These are phyloP conservation scores for Pocota personata DNA, from an alignment of 2,888 invertebrate species.

Conservation along the genomic window DNA sequence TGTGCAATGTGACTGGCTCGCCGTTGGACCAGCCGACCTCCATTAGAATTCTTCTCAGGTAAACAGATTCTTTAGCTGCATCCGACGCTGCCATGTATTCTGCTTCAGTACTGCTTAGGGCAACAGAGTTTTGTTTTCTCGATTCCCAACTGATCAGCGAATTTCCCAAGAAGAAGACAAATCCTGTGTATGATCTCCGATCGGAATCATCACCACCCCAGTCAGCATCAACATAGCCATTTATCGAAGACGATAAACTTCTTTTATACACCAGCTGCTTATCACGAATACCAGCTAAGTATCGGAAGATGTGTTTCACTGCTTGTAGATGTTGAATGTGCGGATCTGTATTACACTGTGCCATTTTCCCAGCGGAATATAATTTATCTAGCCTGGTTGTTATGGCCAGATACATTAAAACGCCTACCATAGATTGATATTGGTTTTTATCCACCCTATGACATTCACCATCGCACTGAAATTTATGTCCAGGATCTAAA, in stretches of 20 bases:
- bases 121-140: conserved; percentile 30
- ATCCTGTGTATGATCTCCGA: conserved; percentile 39
- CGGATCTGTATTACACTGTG: conserved; percentile 36
- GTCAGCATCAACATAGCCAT: conserved; percentile 39
- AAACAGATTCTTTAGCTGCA: conserved; percentile 59
- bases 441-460: conserved; percentile 34
- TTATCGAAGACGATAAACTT: not conserved
- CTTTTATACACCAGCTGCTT: conserved; percentile 35
- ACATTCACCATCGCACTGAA: conserved; percentile 50
- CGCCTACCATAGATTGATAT: conserved; percentile 71
- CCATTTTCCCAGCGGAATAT: conserved; percentile 70
- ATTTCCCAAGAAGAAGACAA: conserved; percentile 21
- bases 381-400: conserved; percentile 72
- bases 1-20: conserved; percentile 36
- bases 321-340: conserved; percentile 29
- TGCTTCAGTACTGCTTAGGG: conserved; percentile 23
- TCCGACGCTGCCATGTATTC: conserved; percentile 35
- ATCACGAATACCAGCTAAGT: conserved; percentile 21
- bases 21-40: conserved; percentile 45
- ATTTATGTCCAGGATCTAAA: conserved; percentile 17
- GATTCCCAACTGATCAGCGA: no score
- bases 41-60: conserved; percentile 32
- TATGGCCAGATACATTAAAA: conserved; percentile 62
- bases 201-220: conserved; percentile 37
- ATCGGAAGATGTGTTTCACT: conserved; percentile 35